These are phyloP conservation scores for Bombus fervidus DNA, from an alignment of 1,140 invertebrate genomes.

Conservation along the genomic window DNA sequence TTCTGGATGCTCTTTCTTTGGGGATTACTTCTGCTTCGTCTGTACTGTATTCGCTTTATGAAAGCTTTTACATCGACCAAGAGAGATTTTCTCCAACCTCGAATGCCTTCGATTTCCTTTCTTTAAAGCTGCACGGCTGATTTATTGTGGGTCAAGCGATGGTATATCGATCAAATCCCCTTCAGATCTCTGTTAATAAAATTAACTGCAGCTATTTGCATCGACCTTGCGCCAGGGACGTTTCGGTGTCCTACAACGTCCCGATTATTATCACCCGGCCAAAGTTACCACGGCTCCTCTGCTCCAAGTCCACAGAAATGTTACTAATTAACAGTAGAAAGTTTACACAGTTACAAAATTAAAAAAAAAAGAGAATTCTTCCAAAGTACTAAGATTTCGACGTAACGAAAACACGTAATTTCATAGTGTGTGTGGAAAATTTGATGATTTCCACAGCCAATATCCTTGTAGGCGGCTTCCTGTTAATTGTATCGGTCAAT, in stretches of 20 bases:
- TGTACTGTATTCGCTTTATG: not conserved
- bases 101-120: not conserved
- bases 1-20: not conserved
- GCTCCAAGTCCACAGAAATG: too few species aligned
- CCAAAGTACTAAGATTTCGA: too few species aligned
- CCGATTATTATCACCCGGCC: too few species aligned
- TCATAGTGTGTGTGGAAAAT: too few species aligned
- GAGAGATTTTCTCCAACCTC: not conserved
- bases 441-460: too few species aligned
- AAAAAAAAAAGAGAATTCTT: too few species aligned
- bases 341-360: too few species aligned
- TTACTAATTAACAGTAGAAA: too few species aligned
- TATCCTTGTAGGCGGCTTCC: too few species aligned
- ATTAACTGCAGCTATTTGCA: constrained; percentile 12
- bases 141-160: not conserved
- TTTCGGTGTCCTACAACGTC: not conserved
- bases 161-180: not conserved
- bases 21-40: not conserved
- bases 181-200: not conserved
- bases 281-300: too few species aligned
- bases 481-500: not conserved
- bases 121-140: not conserved
- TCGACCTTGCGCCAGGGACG: constrained; percentile 1
- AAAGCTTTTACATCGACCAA: not conserved
- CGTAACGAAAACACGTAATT: too few species aligned